Conservation (phyloP, 2,113 vertebrate genomes). For the Cynopterus brachyotis region DNA sequence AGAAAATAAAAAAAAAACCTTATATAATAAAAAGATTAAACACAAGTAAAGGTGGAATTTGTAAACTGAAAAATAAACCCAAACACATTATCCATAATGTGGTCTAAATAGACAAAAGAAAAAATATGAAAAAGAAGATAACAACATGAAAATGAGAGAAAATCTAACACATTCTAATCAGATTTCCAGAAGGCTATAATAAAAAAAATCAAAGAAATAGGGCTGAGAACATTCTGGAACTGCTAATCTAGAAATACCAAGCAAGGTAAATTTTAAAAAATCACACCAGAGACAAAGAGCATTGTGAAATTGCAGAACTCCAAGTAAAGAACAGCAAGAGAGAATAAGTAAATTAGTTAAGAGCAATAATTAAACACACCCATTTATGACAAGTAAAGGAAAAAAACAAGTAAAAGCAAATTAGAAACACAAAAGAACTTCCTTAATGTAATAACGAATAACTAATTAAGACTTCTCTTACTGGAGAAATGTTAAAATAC, state of each 20-base stretch:
- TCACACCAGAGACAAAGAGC: background rate
- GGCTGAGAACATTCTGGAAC: background rate
- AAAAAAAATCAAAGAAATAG: slow-evolving; percentile 8
- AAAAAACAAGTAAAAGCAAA: slow-evolving; percentile 9
- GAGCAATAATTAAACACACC: background rate
- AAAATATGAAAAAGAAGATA: background rate
- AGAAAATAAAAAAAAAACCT: background rate
- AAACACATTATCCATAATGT: background rate
- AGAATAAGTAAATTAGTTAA: slow-evolving; percentile 8
- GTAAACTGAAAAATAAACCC: background rate
- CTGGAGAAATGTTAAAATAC: slow-evolving; percentile 18
- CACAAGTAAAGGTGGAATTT: background rate
- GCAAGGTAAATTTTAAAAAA: background rate
- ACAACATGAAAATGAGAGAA: background rate
- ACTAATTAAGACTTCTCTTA: background rate
- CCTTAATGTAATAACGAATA: slow-evolving; percentile 4
- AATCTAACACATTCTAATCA: background rate
- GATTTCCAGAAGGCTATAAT: background rate
- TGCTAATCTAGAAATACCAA: background rate
- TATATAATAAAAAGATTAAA: background rate
- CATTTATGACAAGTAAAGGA: background rate
- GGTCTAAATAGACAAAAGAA: background rate
- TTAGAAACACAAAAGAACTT: background rate
- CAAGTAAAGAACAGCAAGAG: background rate
- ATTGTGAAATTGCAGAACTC: background rate